Evolutionary conservation across 2,797 vertebrate genomes (phyloP).

Genomic region (Etheostoma nigrum): DNA sequence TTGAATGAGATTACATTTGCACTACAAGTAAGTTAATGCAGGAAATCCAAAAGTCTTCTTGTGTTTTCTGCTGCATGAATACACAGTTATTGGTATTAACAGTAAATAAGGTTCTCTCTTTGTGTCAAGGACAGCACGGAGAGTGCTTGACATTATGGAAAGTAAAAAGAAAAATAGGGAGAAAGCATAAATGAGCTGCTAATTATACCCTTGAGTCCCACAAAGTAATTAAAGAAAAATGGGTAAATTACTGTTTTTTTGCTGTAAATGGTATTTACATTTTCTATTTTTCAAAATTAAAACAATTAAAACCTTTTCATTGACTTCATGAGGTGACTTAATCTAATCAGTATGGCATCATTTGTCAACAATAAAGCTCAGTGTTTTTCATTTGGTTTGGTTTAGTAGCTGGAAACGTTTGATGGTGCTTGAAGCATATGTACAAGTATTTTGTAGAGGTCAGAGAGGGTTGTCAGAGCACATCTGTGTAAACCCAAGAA

Average conservation of each 20-base stretch:
- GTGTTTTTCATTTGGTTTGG: slow-evolving; percentile 41
- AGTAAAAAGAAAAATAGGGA: slow-evolving; percentile 11
- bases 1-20: neutral
- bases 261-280: slow-evolving; percentile 7
- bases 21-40: neutral
- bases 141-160: slow-evolving; percentile 2
- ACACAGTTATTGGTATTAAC: neutral
- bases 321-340: neutral
- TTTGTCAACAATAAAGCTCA: slow-evolving; percentile 32
- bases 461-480: slow-evolving; percentile 45
- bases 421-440: slow-evolving; percentile 36
- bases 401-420: slow-evolving; percentile 49
- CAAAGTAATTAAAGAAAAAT: slow-evolving; percentile 9
- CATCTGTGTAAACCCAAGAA: slow-evolving; percentile 74
- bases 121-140: neutral
- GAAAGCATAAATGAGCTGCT: slow-evolving; percentile 17
- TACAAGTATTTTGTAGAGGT: slow-evolving; percentile 51
- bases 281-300: slow-evolving; percentile 16
- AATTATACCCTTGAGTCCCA: slow-evolving; percentile 19
- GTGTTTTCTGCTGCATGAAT: neutral
- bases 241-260: slow-evolving; percentile 12
- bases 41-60: neutral
- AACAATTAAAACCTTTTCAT: slow-evolving; percentile 8
- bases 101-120: neutral
- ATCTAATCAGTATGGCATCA: slow-evolving; percentile 32